phyloP scores from a whole-genome alignment of 2,888 invertebrate species.

The Conomelus anceps region DNA sequence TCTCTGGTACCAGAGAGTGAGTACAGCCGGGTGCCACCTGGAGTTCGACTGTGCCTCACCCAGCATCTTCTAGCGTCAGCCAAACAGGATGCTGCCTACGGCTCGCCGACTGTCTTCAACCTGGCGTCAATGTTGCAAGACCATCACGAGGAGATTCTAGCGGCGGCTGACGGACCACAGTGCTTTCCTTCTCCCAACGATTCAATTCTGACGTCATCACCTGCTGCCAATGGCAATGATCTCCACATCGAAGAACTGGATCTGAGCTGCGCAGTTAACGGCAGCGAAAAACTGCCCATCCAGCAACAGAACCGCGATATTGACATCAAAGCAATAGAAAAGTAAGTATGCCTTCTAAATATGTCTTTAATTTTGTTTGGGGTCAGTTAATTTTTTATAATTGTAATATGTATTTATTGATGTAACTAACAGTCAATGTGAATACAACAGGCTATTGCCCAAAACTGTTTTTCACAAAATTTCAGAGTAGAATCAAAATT shows the following conservation, averaged over 20 bases:
- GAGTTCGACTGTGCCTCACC: constrained; percentile 58
- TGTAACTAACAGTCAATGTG: too few species aligned
- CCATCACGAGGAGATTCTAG: neutral
- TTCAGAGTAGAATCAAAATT: too few species aligned
- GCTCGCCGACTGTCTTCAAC: constrained; percentile 65
- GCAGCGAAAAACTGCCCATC: neutral
- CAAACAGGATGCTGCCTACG: constrained; percentile 54
- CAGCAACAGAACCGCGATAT: neutral
- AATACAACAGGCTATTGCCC: too few species aligned
- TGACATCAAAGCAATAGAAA: neutral
- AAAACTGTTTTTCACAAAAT: too few species aligned
- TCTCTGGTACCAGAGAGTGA: constrained; percentile 58
- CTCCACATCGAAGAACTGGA: neutral
- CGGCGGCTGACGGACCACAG: neutral
- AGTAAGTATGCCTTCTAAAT: too few species aligned
- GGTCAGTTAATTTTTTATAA: too few species aligned
- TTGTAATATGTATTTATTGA: too few species aligned
- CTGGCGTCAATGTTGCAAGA: neutral
- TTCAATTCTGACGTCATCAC: neutral
- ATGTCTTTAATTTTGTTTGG: too few species aligned
- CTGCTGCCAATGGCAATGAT: neutral
- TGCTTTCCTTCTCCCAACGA: neutral
- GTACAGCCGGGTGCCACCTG: constrained; percentile 47
- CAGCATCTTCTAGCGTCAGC: constrained; percentile 63
- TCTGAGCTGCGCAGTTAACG: neutral